A percentile compares a stretch with the other conserved stretches of the same genome.
phyloP scores from a whole-genome alignment of 2,797 vertebrate genomes.

The Sebastes minor region DNA sequence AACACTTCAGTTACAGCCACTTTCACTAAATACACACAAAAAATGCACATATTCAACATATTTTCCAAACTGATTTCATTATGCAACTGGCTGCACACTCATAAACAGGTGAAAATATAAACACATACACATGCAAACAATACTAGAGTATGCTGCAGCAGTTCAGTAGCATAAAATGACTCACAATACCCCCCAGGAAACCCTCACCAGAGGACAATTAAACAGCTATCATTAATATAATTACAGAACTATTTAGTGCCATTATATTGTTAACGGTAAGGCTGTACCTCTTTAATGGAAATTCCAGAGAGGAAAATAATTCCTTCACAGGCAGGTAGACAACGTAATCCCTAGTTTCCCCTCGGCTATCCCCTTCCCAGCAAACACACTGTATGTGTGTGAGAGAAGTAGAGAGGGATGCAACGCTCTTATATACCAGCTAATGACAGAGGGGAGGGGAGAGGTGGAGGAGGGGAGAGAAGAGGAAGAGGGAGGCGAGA shows the following conservation, averaged over 20 bases:
- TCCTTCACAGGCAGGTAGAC: slow-evolving; percentile 61
- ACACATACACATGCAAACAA: neutral
- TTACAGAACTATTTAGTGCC: slow-evolving; percentile 9
- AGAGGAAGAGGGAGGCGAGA: slow-evolving; percentile 42
- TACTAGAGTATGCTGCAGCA: neutral
- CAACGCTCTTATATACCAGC: slow-evolving; percentile 75
- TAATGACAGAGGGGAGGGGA: slow-evolving; percentile 75
- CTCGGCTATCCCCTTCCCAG: slow-evolving; percentile 60
- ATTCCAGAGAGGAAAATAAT: slow-evolving; percentile 58
- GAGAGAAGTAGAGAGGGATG: slow-evolving; percentile 63
- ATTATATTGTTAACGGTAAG: slow-evolving; percentile 17
- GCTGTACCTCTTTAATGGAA: slow-evolving; percentile 66
- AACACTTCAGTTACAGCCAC: neutral
- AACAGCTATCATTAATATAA: slow-evolving; percentile 4
- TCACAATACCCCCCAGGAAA: neutral
- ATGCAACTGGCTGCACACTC: neutral
- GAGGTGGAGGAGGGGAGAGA: slow-evolving; percentile 71
- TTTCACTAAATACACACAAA: neutral
- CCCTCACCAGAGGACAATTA: neutral
- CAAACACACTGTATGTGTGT: slow-evolving; percentile 67
- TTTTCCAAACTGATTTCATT: neutral
- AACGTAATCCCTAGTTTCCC: slow-evolving; percentile 62
- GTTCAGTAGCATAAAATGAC: slow-evolving; percentile 1
- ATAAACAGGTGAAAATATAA: neutral
- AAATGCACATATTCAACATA: neutral